These are phyloP conservation scores for Gerris buenoi DNA, from an alignment of 1,140 invertebrate species.

Conservation along the genomic window DNA sequence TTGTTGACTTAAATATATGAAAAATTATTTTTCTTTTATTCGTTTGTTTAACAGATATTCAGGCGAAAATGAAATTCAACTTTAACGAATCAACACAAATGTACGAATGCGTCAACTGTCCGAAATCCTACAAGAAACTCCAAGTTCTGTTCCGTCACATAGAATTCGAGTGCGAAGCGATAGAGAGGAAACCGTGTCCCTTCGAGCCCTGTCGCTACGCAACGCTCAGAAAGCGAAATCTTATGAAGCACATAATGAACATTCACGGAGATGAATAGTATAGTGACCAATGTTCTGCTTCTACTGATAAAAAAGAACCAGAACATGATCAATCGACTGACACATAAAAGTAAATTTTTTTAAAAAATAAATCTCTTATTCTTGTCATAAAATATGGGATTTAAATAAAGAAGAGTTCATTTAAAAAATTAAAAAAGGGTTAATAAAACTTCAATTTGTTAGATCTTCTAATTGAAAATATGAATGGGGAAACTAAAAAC, in stretches of 20 bases:
- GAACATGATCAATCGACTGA: too few species aligned
- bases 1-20: slow-evolving; percentile 1
- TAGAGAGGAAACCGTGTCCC: not conserved
- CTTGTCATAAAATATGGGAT: too few species aligned
- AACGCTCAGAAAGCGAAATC: not conserved
- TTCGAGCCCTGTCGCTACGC: not conserved
- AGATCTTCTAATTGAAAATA: too few species aligned
- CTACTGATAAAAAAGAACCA: too few species aligned
- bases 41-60: not conserved
- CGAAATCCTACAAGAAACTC: not conserved
- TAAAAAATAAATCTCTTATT: too few species aligned
- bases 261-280: not conserved
- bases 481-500: too few species aligned
- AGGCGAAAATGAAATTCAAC: not conserved
- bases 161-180: not conserved
- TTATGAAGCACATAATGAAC: not conserved
- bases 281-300: too few species aligned
- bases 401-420: too few species aligned
- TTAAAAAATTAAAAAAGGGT: too few species aligned
- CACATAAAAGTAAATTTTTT: too few species aligned
- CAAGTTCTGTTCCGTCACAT: not conserved
- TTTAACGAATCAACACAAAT: not conserved
- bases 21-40: too few species aligned
- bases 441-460: too few species aligned
- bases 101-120: not conserved